These are phyloP conservation scores for Rhabditophanes sp. DNA, from an alignment of 2,888 invertebrate species.

Conservation along the genomic window DNA sequence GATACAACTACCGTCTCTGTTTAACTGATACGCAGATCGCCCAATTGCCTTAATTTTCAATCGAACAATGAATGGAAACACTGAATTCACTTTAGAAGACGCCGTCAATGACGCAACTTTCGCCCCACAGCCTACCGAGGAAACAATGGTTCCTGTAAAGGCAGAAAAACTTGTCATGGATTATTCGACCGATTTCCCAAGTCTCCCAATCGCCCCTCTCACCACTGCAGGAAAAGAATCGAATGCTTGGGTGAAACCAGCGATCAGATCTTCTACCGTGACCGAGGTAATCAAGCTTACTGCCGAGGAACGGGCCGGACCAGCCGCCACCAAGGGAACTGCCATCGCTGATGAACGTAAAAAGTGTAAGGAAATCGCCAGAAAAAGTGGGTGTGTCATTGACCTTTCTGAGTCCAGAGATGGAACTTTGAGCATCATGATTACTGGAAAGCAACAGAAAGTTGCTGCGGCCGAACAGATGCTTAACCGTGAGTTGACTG, in stretches of 20 bases:
- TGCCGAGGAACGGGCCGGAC: conserved; percentile 27
- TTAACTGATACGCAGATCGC: too few relatives aligned
- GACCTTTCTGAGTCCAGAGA: conserved; percentile 89
- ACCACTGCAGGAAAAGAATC: conserved; percentile 6
- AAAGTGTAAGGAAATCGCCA: conserved; percentile 27
- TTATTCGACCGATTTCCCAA: conserved; percentile 36
- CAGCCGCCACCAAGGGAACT: too few relatives aligned
- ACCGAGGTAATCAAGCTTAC: too few relatives aligned
- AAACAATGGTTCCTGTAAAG: too few relatives aligned
- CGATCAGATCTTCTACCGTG: too few relatives aligned
- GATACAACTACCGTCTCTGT: too few relatives aligned
- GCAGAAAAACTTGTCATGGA: conserved; percentile 22
- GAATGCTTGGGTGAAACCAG: too few relatives aligned
- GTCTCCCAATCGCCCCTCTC: conserved; percentile 21
- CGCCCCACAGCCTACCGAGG: too few relatives aligned
- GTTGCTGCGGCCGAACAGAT: conserved; percentile 76
- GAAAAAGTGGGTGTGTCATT: conserved; percentile 52
- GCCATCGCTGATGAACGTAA: conserved; percentile 35
- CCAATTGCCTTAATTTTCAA: too few relatives aligned
- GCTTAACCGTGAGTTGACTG: conserved; percentile 80
- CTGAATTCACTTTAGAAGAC: too few relatives aligned
- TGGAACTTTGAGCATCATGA: conserved; percentile 82
- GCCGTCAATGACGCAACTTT: too few relatives aligned
- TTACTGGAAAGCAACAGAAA: conserved; percentile 69
- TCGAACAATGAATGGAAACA: too few relatives aligned